Conservation (phyloP, 2,888 invertebrate species). For the Tribolium freemani region DNA sequence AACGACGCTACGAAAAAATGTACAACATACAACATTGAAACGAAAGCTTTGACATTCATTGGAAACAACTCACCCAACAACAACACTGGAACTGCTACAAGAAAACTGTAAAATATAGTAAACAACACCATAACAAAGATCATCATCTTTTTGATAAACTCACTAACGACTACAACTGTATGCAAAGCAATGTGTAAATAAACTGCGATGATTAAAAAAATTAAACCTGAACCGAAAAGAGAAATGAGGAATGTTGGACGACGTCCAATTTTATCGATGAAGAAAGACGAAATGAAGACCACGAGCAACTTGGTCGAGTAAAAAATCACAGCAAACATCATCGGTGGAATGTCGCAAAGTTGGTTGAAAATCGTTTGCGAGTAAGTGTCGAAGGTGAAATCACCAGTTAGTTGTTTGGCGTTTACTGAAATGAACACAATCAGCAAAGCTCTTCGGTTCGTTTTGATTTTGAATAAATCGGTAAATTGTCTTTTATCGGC, state of each 20-base stretch:
- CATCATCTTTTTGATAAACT: not conserved
- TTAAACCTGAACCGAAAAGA: not conserved
- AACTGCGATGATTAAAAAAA: not conserved
- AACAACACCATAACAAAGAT: not conserved
- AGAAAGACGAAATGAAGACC: not conserved
- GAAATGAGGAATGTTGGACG: not conserved
- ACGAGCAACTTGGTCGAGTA: constrained; percentile 35
- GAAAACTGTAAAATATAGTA: not conserved
- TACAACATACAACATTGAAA: constrained; percentile 68
- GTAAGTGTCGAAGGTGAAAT: constrained; percentile 75
- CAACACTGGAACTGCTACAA: constrained; percentile 63
- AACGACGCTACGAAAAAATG: constrained; percentile 64
- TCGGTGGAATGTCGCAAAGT: constrained; percentile 62
- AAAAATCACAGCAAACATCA: constrained; percentile 66
- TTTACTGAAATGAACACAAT: constrained; percentile 6
- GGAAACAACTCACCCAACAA: constrained; percentile 69
- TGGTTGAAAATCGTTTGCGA: constrained; percentile 70
- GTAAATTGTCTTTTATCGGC: not conserved
- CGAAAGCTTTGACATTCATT: constrained; percentile 67
- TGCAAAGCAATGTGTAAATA: not conserved
- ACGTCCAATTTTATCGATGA: not conserved
- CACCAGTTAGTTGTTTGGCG: constrained; percentile 71
- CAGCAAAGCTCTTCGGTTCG: constrained; percentile 1
- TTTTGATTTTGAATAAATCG: constrained; percentile 10
- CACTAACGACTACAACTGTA: not conserved